Base-by-base conservation (phyloP, 2,797 vertebrate genomes). In the Oreochromis mossambicus region DNA sequence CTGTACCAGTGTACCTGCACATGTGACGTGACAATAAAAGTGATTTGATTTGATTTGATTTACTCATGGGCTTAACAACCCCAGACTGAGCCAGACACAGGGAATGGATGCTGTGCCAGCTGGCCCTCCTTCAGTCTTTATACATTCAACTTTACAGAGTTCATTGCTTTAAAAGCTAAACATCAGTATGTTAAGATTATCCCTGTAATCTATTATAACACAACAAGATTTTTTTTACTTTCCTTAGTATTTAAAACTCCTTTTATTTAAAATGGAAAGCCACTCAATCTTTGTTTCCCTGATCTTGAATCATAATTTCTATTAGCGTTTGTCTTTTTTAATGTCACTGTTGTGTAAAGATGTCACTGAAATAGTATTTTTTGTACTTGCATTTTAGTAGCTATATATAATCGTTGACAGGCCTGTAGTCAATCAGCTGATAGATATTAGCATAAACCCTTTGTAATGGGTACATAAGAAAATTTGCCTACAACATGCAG, bases 371-470 rank as follows among this genome's bases (percentile, higher is more conserved):
- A 56, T 17, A 5, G 14, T 1, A 4, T 24, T 63, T 80, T 19
- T 84, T 43, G 21, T 19, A 75, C 43, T 75, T 50, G 43, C 4
- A 5, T 75, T 26, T 48, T 50, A n/a, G 68, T 32, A 50, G 15
- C 68, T 50, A 46, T 26, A 2, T 0, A 0, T 48, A 32, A 73
- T 73, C 0, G 7, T 48, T 32, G 68, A 75, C 0, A 50, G 6
- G 68, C 4, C 43, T 75, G 26, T 50, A 29, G 41, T 50, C 43
- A 1, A 13, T 1, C 9, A 73, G 24, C 6, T 19, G 24, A 29
- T 48, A 48, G 43, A 73, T 48, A 48, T 19, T 1, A 29, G 1
- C 1, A 48, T 73, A 46, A 2, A 10, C 21, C 21, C 14, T 26
- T 6, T 70, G 14, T 73, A 48, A 73, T 26, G 24, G 9, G 24